Percentiles rank a stretch among this genome's conserved stretches.
Conservation (phyloP, 2,113 vertebrate genomes). For the Tinamus guttatus region DNA sequence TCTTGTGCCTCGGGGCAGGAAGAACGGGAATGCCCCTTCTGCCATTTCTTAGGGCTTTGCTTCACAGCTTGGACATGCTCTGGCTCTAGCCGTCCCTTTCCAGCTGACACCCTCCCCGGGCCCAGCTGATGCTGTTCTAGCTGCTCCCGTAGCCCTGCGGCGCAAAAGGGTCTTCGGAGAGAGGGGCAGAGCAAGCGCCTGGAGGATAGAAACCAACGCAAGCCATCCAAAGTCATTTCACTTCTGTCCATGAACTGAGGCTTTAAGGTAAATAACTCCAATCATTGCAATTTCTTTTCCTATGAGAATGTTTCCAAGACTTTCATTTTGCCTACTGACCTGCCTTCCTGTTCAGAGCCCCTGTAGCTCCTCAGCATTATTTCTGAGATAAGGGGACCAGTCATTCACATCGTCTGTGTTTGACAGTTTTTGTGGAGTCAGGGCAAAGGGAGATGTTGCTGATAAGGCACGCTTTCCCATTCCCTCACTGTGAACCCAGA, state of each 20-base stretch:
- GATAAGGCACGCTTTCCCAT: neutral
- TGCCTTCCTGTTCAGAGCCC: constrained; percentile 19
- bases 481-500: neutral
- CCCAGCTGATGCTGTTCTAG: neutral
- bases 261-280: constrained; percentile 31
- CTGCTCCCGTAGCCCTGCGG: neutral
- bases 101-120: neutral
- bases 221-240: neutral
- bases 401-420: constrained; percentile 42
- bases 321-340: constrained; percentile 37
- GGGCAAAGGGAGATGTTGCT: neutral
- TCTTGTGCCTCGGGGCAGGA: neutral
- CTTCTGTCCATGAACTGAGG: neutral
- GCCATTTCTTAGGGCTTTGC: neutral
- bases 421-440: constrained; percentile 21
- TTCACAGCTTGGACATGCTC: neutral
- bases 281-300: constrained; percentile 23
- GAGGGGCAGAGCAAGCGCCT: neutral
- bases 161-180: neutral
- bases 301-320: constrained; percentile 23
- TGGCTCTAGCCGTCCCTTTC: neutral
- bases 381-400: neutral
- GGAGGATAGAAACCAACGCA: neutral
- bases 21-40: neutral
- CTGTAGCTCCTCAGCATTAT: constrained; percentile 21